Evolutionary conservation across 2,888 invertebrate species (phyloP), one percentile per base, ranked within the genome.

Genomic region (Thelaira solivaga): DNA sequence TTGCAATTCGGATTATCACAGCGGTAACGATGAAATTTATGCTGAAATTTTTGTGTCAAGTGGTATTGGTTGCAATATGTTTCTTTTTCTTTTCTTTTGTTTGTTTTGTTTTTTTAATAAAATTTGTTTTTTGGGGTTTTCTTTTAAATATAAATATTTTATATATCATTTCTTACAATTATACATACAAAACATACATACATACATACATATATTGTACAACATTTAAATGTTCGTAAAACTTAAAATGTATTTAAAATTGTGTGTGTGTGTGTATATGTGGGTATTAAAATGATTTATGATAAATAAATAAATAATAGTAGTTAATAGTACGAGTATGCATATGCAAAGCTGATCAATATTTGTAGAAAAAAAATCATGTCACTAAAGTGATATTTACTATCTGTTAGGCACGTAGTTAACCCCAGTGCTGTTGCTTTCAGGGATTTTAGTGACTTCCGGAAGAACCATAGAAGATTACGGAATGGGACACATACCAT

Each of bases 21-120:
- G 83, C 84, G 84, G 80, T 84, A 84, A 80, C 84, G 84, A 84
- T 84, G 84, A 80, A 84, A 84, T 81, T 84, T 84, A 76, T 84
- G 82, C 84, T 84, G 80, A 45, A 81, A 80, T 55, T 80, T 79
- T 75, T 69, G 77, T 78, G 73, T 78, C 59, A 78, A 78, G 73
- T 78, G 68, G 78, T 78, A 78, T 73, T 73, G 68, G 68, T 78
- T 78, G 73, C 68, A 78, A 77, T 73, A 76, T 69, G 51, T 64
- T 39, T 77, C 59, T 65, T 61, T 29, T 49, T 22, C 36, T 24
- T 29, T 51, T 10, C 51, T 65, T 16, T 61, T 11, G 0, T 55
- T 69, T 49, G 41, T 62, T 34, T 22, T 29, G 11, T 43, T 47
- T 43, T 55, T n/a, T 29, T 24, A n/a, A n/a, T n/a, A n/a, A n/a